Base-by-base conservation (phyloP, 1,140 invertebrate genomes). In the Cotesia chilonis region DNA sequence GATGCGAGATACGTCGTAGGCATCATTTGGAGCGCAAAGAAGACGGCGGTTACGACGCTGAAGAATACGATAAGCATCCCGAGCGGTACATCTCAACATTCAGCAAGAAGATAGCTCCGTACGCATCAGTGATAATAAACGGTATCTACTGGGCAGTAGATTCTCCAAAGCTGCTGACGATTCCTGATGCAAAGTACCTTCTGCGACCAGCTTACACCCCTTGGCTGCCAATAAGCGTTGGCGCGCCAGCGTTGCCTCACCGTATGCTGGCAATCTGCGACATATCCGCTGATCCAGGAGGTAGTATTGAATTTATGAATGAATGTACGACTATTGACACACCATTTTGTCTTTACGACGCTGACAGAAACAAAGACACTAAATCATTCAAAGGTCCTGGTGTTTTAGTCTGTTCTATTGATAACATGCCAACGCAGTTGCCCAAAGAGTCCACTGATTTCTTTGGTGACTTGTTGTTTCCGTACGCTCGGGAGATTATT, bases 241-340 rank as follows among this genome's bases (percentile, higher is more conserved):
- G 97, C 0, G 94, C 96, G 35, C 95, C 97, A 0, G 91, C 94
- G 20, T 85, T 99, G 61, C 97, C 97, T 0, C 96, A 98, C 84
- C 88, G 93, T 77, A 94, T 95, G 91, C 84, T 96, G 71, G 94
- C 92, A 4, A 97, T 99, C 80, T 99, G 98, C 84, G 98, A 99
- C 83, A 99, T 99, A 79, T 98, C 96, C 3, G 98, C 98, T 2
- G 98, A 99, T 88, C 98, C 98, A 0, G 98, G 98, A 12, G 97
- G 98, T 60, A 99, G 97, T 20, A 99, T 99, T 71, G 98, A 99
- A 61, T 99, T 99, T 81, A 99, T 99, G 98, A 97, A 98, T 79
- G 98, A 99, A 82, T 99, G 98, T 80, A 99, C 98, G 0, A 99
- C 98, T 0, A 99, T 99, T 66, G 98, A 99, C 81, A 98, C 95